phyloP scores from a whole-genome alignment of 2,888 invertebrate genomes.

The Cephus rjabovi region DNA sequence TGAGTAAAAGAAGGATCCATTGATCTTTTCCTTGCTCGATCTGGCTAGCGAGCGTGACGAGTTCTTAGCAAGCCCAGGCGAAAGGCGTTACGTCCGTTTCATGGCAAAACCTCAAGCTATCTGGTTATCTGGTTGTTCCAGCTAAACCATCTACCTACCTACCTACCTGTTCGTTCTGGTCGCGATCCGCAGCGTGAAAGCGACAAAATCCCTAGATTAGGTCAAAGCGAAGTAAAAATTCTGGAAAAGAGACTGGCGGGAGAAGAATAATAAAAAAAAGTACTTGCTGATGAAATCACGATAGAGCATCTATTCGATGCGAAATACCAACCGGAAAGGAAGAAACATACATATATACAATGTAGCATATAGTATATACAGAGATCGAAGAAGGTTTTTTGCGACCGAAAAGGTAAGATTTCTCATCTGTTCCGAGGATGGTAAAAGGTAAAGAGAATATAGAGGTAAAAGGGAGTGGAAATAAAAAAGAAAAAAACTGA shows the following conservation, averaged over 20 bases:
- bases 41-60: background rate
- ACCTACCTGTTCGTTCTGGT: constrained; percentile 54
- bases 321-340: background rate
- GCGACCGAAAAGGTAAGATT: background rate
- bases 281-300: background rate
- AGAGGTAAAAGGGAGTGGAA: constrained; percentile 7
- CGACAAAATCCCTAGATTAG: constrained; percentile 22
- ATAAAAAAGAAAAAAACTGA: constrained; percentile 13
- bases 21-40: background rate
- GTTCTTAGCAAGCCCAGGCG: background rate
- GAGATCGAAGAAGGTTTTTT: background rate
- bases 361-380: background rate
- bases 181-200: constrained; percentile 44
- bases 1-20: background rate
- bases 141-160: background rate
- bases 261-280: background rate
- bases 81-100: constrained; percentile 2
- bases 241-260: background rate
- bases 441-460: background rate
- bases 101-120: background rate
- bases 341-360: background rate
- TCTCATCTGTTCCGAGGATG: background rate
- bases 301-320: background rate
- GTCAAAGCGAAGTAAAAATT: background rate
- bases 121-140: background rate